phyloP scores from a whole-genome alignment of 2,888 invertebrate species.

The Epistrophella euchroma region DNA sequence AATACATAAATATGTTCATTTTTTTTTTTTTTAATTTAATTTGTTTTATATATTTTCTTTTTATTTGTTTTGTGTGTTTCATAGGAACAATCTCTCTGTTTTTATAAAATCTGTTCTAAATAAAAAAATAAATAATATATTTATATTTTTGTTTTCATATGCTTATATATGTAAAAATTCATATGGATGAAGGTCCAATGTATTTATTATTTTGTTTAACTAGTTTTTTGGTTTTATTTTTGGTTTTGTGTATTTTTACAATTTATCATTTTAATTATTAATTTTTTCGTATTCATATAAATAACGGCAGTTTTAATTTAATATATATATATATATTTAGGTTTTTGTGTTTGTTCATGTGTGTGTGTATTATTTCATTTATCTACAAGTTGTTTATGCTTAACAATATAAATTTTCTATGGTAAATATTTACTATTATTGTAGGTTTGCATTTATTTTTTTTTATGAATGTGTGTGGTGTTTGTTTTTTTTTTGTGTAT shows the following conservation, averaged over 20 bases:
- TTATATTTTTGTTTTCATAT: conserved; percentile 58
- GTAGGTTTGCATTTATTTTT: conserved; percentile 57
- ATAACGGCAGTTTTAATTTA: conserved; percentile 74
- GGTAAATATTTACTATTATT: conserved; percentile 76
- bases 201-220: conserved; percentile 59
- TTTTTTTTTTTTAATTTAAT: conserved; percentile 81
- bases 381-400: conserved; percentile 73
- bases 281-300: conserved; percentile 74
- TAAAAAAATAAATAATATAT: conserved; percentile 79
- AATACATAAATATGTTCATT: conserved; percentile 44
- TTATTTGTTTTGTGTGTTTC: conserved; percentile 77
- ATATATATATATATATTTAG: conserved; percentile 37
- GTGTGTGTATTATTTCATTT: conserved; percentile 61
- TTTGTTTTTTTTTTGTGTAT: conserved; percentile 43
- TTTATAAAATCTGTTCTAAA: conserved; percentile 78
- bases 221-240: conserved; percentile 29
- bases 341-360: conserved; percentile 63
- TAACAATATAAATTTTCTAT: conserved; percentile 74
- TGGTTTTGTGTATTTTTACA: conserved; percentile 28
- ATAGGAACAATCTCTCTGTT: conserved; percentile 80
- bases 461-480: conserved; percentile 64
- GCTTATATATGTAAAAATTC: conserved; percentile 65
- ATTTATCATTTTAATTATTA: conserved; percentile 57
- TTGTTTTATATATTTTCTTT: conserved; percentile 74
- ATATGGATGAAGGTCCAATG: conserved; percentile 67